phyloP scores from a whole-genome alignment of 1,140 invertebrate species.

The Pseudobourletiella spinata region DNA sequence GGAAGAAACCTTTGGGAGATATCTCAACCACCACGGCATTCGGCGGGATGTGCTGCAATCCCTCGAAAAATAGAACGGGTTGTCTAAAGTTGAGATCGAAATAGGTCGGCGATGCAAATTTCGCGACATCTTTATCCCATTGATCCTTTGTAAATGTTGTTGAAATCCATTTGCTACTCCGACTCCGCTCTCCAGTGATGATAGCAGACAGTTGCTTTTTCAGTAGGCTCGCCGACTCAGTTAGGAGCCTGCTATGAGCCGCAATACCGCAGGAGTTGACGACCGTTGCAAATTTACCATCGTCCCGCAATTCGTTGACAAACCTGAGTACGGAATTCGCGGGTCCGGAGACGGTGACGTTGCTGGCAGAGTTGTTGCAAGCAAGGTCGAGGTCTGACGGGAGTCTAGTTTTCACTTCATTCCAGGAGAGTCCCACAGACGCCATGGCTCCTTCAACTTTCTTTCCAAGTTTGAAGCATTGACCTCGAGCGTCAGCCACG shows the following conservation, averaged over 20 bases:
- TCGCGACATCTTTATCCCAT: constrained; percentile 69
- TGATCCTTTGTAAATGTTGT: constrained; percentile 74
- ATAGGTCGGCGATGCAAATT: constrained; percentile 82
- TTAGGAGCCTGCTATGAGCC: constrained; percentile 47
- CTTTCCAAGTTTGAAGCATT: constrained; percentile 46
- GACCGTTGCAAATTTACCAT: constrained; percentile 11
- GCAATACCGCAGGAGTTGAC: constrained; percentile 7
- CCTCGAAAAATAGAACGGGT: constrained; percentile 79
- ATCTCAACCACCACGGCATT: constrained; percentile 73
- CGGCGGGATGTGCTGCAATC: constrained; percentile 59
- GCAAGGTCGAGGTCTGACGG: constrained; percentile 49
- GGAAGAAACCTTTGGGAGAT: constrained; percentile 68
- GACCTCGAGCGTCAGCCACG: constrained; percentile 64
- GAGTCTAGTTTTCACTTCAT: constrained; percentile 63
- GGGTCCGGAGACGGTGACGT: constrained; percentile 53
- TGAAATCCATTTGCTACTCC: constrained; percentile 76
- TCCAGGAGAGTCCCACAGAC: constrained; percentile 67
- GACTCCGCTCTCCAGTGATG: constrained; percentile 55
- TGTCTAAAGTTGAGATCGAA: constrained; percentile 53
- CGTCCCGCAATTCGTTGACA: neutral
- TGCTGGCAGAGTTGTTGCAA: constrained; percentile 15
- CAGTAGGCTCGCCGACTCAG: constrained; percentile 31
- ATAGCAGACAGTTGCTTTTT: constrained; percentile 46
- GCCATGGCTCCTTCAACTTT: constrained; percentile 49
- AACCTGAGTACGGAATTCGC: constrained; percentile 66